Evolutionary conservation across 2,797 vertebrate genomes (phyloP).

Genomic region (Calcarius lapponicus): DNA sequence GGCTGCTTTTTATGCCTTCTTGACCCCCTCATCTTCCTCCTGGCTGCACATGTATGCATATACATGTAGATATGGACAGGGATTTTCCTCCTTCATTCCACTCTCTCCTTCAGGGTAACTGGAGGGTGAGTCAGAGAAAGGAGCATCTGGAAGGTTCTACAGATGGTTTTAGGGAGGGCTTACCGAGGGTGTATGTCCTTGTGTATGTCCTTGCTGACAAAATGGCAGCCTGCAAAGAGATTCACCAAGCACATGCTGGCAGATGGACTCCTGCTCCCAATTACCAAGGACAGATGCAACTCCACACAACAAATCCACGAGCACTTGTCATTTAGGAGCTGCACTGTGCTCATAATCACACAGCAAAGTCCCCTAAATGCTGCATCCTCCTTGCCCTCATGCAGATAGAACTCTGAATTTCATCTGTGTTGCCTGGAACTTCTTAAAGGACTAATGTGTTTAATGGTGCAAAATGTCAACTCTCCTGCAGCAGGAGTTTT

Average conservation of each 20-base stretch:
- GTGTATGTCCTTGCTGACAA: neutral
- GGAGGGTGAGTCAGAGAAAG: conserved; percentile 1
- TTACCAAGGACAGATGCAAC: conserved; percentile 28
- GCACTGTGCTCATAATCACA: neutral
- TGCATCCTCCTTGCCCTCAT: neutral
- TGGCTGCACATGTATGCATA: neutral
- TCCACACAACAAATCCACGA: conserved; percentile 1
- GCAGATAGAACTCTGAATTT: neutral
- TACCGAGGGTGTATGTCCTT: neutral
- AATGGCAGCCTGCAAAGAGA: conserved; percentile 30
- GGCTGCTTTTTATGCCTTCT: neutral
- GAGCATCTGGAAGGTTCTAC: conserved; percentile 50
- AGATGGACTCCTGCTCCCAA: conserved; percentile 42
- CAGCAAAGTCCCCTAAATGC: neutral
- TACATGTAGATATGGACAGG: rapidly evolving
- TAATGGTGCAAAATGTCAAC: neutral
- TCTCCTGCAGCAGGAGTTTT: neutral
- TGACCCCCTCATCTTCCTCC: neutral
- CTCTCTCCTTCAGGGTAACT: neutral
- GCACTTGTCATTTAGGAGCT: neutral
- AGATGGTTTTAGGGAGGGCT: conserved; percentile 44
- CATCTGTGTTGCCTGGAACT: neutral
- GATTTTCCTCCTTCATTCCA: neutral
- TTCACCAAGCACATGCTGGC: conserved; percentile 7
- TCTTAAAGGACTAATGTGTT: neutral